phyloP scores from a whole-genome alignment of 1,140 invertebrate genomes.

The Halesus radiatus region DNA sequence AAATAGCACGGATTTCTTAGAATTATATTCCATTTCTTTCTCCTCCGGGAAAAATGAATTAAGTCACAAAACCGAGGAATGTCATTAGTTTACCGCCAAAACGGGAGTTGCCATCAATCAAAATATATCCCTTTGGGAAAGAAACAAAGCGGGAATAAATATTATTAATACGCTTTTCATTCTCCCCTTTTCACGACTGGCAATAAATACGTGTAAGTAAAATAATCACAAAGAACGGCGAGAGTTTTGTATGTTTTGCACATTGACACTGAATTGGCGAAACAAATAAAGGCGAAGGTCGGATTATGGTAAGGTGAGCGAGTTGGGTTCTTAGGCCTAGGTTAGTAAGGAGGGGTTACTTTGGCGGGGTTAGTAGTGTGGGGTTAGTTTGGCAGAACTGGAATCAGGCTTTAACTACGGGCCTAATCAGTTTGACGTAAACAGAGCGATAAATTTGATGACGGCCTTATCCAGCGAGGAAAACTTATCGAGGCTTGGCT shows the following conservation, averaged over 20 bases:
- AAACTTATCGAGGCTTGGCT: too few relatives aligned
- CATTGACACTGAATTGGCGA: not conserved
- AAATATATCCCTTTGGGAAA: constrained; percentile 24
- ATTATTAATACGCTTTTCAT: constrained; percentile 28
- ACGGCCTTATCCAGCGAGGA: too few relatives aligned
- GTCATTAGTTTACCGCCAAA: constrained; percentile 24
- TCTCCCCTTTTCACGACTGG: constrained; percentile 23
- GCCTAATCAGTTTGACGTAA: too few relatives aligned
- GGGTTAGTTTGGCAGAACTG: too few relatives aligned
- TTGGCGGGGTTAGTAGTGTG: not conserved
- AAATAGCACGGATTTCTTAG: too few relatives aligned
- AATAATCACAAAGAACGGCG: not conserved
- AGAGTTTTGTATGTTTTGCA: constrained; percentile 14
- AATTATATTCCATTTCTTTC: too few relatives aligned
- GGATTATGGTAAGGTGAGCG: not conserved
- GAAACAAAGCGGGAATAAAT: constrained; percentile 43
- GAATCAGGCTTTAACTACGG: too few relatives aligned
- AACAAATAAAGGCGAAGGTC: constrained; percentile 28
- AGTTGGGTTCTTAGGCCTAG: too few relatives aligned
- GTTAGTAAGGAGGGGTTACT: not conserved
- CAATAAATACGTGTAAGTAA: constrained; percentile 38
- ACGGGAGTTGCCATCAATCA: constrained; percentile 44
- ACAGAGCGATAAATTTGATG: too few relatives aligned
- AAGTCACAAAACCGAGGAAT: constrained; percentile 38
- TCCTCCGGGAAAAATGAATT: constrained; percentile 25